Conservation (phyloP, 1,140 invertebrate species). For the Coptotermes formosanus region DNA sequence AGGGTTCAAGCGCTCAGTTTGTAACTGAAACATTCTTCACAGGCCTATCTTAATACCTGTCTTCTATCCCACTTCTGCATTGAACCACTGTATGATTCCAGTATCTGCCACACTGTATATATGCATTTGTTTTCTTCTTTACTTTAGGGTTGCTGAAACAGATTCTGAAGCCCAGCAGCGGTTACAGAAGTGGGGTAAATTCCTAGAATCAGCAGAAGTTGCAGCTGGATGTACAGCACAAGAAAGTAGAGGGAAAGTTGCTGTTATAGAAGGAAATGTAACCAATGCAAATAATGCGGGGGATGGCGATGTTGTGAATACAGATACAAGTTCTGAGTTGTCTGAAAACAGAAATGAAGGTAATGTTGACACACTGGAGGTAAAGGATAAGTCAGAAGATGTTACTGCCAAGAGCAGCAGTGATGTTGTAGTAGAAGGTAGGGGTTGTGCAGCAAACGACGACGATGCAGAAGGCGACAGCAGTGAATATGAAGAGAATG, state of each 20-base stretch:
- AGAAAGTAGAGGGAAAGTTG: constrained; percentile 36
- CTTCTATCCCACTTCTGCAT: constrained; percentile 18
- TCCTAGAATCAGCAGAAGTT: constrained; percentile 60
- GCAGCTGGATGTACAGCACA: constrained; percentile 21
- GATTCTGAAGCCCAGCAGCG: constrained; percentile 81
- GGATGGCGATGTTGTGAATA: neutral
- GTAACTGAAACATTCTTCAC: too few species aligned
- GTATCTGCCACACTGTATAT: constrained; percentile 7
- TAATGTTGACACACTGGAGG: neutral
- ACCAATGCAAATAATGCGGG: neutral
- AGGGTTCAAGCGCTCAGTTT: too few species aligned
- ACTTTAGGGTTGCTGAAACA: constrained; percentile 77
- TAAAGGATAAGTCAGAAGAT: neutral
- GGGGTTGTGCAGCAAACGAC: too few species aligned
- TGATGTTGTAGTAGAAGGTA: too few species aligned
- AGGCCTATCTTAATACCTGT: neutral
- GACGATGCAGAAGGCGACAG: too few species aligned
- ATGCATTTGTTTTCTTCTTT: constrained; percentile 27
- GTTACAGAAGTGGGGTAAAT: constrained; percentile 86
- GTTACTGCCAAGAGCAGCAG: too few species aligned
- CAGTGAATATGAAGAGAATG: too few species aligned
- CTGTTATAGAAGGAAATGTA: neutral
- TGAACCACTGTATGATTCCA: neutral
- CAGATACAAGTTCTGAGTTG: neutral
- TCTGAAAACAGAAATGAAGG: neutral